Evolutionary conservation across 2,888 invertebrate genomes (phyloP), one percentile per base, ranked within the genome.

Genomic region (Bruchidius siliquastri): DNA sequence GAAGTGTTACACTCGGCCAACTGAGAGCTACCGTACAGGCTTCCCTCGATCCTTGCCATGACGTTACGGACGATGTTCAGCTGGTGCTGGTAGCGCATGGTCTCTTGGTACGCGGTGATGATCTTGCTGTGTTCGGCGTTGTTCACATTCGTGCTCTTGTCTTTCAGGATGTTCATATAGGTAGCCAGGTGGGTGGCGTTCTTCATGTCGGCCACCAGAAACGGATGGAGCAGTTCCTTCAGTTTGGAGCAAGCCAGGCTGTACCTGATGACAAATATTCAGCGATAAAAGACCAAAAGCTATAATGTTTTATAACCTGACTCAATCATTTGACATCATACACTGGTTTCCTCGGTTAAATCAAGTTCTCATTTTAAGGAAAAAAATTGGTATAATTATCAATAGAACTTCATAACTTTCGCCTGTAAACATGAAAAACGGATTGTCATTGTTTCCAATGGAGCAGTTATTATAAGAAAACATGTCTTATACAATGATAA

Each of bases 71-170:
- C 93, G 0, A 95, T 91, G 85, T 97, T 97, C 73, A 96, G 86
- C 86, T 97, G 97, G 78, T 95, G 93, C 86, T 97, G 97, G 71
- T 96, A 90, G 80, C 94, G 93, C 80, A 96, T 91, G 83, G 96
- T 96, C 87, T 96, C 96, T 90, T 89, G 88, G 82, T 90, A 90
- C 2, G 88, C 86, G 21, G 85, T 84, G 68, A 89, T 87, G 69
- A 90, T 87, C 82, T 89, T 89, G 69, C 82, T 86, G 72, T 88
- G 88, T 76, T 89, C 87, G 0, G 81, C 78, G 74, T 85, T 87
- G 0, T 81, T 83, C 21, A 78, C 75, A 71, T 78, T 82, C 32
- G 78, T 77, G 69, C 76, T 79, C 72, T 82, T 84, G 71, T 86
- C 86, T 72, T 82, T 83, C 78, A 85, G 82, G 13, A 86, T 84